Percentiles rank a stretch among this genome's conserved stretches.
phyloP scores from a whole-genome alignment of 2,888 invertebrate genomes.

The Cloeon dipterum region DNA sequence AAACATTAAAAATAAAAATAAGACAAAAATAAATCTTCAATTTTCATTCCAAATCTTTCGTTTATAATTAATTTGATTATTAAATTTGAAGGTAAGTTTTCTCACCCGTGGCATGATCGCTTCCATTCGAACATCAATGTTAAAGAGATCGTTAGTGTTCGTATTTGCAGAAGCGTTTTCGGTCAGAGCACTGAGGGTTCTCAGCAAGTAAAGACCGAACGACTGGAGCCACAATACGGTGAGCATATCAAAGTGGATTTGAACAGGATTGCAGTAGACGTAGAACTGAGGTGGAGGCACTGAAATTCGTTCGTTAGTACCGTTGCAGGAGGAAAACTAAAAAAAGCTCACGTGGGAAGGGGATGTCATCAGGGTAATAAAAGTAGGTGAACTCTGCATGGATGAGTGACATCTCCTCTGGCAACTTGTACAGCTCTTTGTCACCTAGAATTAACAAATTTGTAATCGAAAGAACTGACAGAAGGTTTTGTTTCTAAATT shows the following conservation, averaged over 20 bases:
- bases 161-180: conserved; percentile 13
- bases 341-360: conserved; percentile 53
- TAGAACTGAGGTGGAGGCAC: conserved; percentile 88
- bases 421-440: conserved; percentile 56
- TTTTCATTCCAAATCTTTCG: too few species aligned
- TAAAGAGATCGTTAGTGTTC: too few species aligned
- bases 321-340: conserved; percentile 2
- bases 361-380: conserved; percentile 80
- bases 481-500: conserved; percentile 4
- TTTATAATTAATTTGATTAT: conserved; percentile 1
- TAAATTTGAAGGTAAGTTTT: conserved; percentile 6
- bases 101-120: conserved; percentile 79
- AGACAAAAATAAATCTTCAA: too few species aligned
- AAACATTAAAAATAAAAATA: not conserved
- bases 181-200: conserved; percentile 30
- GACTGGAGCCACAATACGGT: conserved; percentile 88
- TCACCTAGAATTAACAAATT: conserved; percentile 31
- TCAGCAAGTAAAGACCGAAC: conserved; percentile 68
- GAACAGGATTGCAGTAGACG: conserved; percentile 74
- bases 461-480: conserved; percentile 4
- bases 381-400: conserved; percentile 92
- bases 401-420: conserved; percentile 74
- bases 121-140: conserved; percentile 68
- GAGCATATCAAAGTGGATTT: conserved; percentile 63
- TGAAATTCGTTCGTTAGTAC: conserved; percentile 24